Evolutionary conservation across 2,113 vertebrate genomes (phyloP), one percentile per base, ranked within the genome.

Genomic region (Noctilio leporinus): DNA sequence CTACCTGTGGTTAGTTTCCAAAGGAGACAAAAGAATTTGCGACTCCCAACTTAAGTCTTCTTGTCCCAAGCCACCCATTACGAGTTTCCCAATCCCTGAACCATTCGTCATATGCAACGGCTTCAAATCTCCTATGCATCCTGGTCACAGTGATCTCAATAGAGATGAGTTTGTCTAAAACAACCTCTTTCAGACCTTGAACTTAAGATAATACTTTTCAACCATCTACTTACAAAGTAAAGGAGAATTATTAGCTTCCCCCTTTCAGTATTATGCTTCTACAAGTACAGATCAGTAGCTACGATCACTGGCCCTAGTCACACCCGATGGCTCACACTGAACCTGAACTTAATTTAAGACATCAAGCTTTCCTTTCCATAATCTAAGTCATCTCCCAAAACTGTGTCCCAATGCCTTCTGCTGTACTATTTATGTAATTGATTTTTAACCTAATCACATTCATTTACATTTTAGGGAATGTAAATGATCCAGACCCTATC

Each of bases 401-500:
- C 10, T 22, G 40, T 11, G 45, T 17, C 24, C 15, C 35, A 45
- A 38, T 3, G 88, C 67, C 49, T 35, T 35, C 51, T 35, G 89
- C 49, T 81, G 57, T 7, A 15, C 19, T 90, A 26, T 49, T 70
- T 85, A 85, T 16, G 15, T 22, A 87, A 53, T 19, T 78, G 47
- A 89, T 30, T 88, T 92, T 94, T 20, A 57, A 81, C 26, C 47
- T 24, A 55, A 55, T 77, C 76, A 49, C 10, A 57, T 20, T 65
- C 67, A 59, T 96, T 96, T 45, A 81, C 57, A 93, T 80, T 86
- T 78, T 78, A 89, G 65, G 10, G 72, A 91, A 80, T 30, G 33
- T 86, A 89, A 86, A 78, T 26, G 76, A 91, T 83, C 77, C 64
- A 89, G 59, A 87, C 43, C 95, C 73, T 89, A 43, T 91, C 89